These are phyloP conservation scores for Danionella cerebrum DNA, from an alignment of 2,113 vertebrate species.

Conservation along the genomic window DNA sequence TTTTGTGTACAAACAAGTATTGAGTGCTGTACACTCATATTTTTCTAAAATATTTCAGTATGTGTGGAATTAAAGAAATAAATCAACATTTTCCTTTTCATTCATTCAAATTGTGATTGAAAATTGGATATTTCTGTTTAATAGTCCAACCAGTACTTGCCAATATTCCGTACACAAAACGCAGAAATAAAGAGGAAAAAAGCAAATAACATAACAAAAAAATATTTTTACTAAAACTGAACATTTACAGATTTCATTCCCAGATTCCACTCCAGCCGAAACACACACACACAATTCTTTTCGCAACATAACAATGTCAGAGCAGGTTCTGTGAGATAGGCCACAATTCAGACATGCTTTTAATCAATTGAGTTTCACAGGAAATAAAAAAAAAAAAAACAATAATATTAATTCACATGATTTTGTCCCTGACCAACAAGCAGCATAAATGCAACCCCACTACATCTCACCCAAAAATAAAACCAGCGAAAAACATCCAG, in stretches of 20 bases:
- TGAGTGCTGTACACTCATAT: too few species aligned
- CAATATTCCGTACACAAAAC: not conserved
- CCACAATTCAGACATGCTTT: conserved; percentile 28
- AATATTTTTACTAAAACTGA: conserved; percentile 41
- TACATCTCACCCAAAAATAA: conserved; percentile 3
- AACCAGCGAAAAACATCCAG: conserved; percentile 34
- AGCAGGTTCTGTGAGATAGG: conserved; percentile 7
- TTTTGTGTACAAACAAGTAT: too few species aligned
- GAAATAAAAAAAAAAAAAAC: conserved; percentile 21
- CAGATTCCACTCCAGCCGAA: conserved; percentile 28
- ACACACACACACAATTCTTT: not conserved
- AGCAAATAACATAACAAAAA: conserved; percentile 33
- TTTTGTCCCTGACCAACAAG: conserved; percentile 18
- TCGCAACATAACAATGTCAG: conserved; percentile 3
- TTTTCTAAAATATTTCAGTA: too few species aligned
- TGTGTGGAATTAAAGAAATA: too few species aligned
- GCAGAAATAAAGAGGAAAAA: conserved; percentile 24
- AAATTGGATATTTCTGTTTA: too few species aligned
- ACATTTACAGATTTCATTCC: conserved; percentile 33
- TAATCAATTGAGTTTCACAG: conserved; percentile 34
- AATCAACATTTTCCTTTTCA: too few species aligned
- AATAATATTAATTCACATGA: conserved; percentile 35
- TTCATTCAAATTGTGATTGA: too few species aligned
- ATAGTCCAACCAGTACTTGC: too few species aligned
- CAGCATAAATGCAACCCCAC: not conserved